Evolutionary conservation across 2,113 vertebrate species (phyloP), one percentile per base, ranked within the genome.

Genomic region (Entomyzon cyanotis): DNA sequence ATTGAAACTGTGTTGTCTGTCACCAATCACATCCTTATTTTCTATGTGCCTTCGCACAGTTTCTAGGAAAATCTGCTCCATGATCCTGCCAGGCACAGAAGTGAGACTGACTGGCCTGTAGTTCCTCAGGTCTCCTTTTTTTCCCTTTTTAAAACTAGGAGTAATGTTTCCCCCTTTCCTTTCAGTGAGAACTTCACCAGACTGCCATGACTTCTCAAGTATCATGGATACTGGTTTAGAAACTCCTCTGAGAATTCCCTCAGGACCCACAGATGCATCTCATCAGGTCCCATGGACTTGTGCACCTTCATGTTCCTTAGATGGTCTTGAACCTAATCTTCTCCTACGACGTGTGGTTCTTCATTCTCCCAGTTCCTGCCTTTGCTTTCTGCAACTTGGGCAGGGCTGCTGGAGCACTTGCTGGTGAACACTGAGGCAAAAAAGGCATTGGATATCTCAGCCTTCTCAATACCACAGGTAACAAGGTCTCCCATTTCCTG

Each of bases 231-330:
- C 13, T 33, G 27, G 27, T 63, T 76, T 79, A 55, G 19, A 46
- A 62, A 39, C 27, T 62, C 6, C 33, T 69, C 33, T 87, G 55
- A 60, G 33, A 78, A 46, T 21, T 70, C 20, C 20, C 23, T 78
- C 15, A 62, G n/a, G 39, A 62, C n/a, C 23, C 28, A 46, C 0
- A 0, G 39, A 62, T 53, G 15, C 21, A 53, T 62, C 15, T 20
- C 74, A 53, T 53, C 10, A 2, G 12, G 23, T 53, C 22, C 15
- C 47, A n/a, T 39, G 39, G 12, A 39, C 30, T 24, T 62, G 47
- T 55, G 47, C 56, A 62, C 11, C 28, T 78, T 63, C 28, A 39
- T 13, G 23, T 47, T 55, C n/a, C 23, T 63, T 20, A 63, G 24
- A n/a, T 23, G 7, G 15, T 63, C 47, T 55, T 24, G 55, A 70